A percentile compares a stretch with the other conserved stretches of the same genome.
phyloP scores from a whole-genome alignment of 2,113 vertebrate genomes.

The Struthio camelus region DNA sequence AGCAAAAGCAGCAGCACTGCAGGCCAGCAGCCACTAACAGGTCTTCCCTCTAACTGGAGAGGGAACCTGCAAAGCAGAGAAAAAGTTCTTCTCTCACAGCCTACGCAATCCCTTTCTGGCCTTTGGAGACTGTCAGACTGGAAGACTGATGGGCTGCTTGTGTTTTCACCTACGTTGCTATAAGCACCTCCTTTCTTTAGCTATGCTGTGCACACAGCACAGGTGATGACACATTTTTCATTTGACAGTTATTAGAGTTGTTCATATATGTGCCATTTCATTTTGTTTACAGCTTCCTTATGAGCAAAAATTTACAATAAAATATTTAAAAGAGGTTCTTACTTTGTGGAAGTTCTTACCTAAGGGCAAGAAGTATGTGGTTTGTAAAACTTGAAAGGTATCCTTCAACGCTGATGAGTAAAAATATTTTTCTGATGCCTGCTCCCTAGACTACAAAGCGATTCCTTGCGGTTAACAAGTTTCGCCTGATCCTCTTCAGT shows the following conservation, averaged over 20 bases:
- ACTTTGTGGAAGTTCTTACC: background rate
- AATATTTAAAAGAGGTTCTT: background rate
- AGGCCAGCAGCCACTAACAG: background rate
- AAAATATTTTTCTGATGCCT: slow-evolving; percentile 4
- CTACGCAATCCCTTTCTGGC: background rate
- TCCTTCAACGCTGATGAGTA: background rate
- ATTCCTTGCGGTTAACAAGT: slow-evolving; percentile 19
- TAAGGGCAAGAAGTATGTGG: background rate
- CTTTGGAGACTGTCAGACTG: background rate
- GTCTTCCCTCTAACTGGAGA: background rate
- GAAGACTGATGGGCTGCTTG: background rate
- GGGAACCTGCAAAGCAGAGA: background rate
- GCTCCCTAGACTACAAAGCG: slow-evolving; percentile 30
- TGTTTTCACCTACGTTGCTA: background rate
- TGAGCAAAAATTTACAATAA: background rate
- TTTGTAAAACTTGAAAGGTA: background rate
- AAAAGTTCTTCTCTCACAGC: background rate
- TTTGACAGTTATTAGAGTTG: background rate
- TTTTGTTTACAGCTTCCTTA: background rate
- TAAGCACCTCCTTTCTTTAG: background rate
- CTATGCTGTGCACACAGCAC: background rate
- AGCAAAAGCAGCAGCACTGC: background rate
- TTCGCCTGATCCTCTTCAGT: background rate
- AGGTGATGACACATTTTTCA: background rate
- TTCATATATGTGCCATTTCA: background rate